phyloP scores from a whole-genome alignment of 2,888 invertebrate genomes.

The Tetragnatha montana region DNA sequence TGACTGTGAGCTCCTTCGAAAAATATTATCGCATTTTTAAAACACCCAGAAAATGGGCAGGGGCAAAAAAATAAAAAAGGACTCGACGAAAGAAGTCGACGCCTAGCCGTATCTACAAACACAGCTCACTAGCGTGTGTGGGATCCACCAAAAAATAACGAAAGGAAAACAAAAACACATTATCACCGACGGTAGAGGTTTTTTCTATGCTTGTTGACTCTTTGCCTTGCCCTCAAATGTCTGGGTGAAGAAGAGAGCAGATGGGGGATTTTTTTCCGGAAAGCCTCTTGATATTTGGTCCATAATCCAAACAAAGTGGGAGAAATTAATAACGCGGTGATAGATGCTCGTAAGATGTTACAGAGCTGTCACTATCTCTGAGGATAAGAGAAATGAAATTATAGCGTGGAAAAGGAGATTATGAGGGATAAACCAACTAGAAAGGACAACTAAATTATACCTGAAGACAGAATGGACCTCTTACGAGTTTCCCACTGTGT shows the following conservation, averaged over 20 bases:
- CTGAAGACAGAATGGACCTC: no score
- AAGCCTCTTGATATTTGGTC: background rate
- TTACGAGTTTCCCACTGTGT: no score
- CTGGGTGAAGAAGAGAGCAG: background rate
- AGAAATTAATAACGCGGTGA: background rate
- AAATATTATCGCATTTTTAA: background rate
- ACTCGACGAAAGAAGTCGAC: background rate
- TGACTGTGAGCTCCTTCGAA: background rate
- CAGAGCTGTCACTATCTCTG: background rate
- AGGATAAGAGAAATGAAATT: background rate
- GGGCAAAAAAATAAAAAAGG: background rate
- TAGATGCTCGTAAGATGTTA: background rate
- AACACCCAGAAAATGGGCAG: background rate
- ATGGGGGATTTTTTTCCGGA: background rate
- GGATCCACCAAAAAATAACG: conserved; percentile 1
- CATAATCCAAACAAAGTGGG: background rate
- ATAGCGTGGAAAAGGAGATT: background rate
- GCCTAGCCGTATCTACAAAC: conserved; percentile 8
- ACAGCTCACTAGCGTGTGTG: conserved; percentile 1
- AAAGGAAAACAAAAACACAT: conserved; percentile 5
- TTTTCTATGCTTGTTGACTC: background rate
- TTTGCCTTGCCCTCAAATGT: background rate
- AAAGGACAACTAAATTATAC: no score
- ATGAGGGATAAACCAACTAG: background rate
- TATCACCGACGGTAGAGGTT: background rate